These are phyloP conservation scores for Subacronicta megacephala DNA, from an alignment of 2,888 invertebrate species.

Conservation along the genomic window DNA sequence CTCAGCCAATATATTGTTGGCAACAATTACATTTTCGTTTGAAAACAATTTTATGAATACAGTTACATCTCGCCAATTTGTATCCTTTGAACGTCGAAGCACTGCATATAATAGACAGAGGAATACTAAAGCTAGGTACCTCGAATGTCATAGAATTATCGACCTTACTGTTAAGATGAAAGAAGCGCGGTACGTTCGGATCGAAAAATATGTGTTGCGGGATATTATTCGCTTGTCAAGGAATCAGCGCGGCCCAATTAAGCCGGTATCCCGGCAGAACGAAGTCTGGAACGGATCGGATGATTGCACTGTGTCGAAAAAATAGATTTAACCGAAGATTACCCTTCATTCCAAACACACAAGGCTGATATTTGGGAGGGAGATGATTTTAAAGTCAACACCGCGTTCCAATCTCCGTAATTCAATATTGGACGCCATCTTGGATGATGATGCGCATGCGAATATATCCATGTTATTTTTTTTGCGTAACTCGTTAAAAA, in stretches of 20 bases:
- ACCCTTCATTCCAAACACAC: conserved; percentile 52
- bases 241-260: conserved; percentile 71
- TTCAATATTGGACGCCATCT: conserved; percentile 72
- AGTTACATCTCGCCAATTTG: conserved; percentile 62
- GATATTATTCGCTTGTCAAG: conserved; percentile 69
- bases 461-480: conserved; percentile 57
- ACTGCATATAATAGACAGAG: conserved; percentile 51
- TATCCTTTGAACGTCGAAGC: conserved; percentile 42
- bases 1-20: conserved; percentile 34
- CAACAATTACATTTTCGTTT: conserved; percentile 49
- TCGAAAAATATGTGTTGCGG: conserved; percentile 46
- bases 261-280: conserved; percentile 65
- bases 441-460: conserved; percentile 58
- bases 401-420: conserved; percentile 57
- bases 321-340: conserved; percentile 50
- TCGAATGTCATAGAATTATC: conserved; percentile 26
- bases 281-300: conserved; percentile 70
- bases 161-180: conserved; percentile 39
- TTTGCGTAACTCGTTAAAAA: conserved; percentile 57
- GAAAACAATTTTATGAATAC: conserved; percentile 48
- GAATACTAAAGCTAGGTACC: conserved; percentile 35
- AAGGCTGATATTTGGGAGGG: conserved; percentile 51
- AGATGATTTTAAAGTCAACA: conserved; percentile 45
- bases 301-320: conserved; percentile 60
- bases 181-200: conserved; percentile 23